These are phyloP conservation scores for Conchocele bisecta DNA, from an alignment of 2,888 invertebrate genomes.

Conservation along the genomic window DNA sequence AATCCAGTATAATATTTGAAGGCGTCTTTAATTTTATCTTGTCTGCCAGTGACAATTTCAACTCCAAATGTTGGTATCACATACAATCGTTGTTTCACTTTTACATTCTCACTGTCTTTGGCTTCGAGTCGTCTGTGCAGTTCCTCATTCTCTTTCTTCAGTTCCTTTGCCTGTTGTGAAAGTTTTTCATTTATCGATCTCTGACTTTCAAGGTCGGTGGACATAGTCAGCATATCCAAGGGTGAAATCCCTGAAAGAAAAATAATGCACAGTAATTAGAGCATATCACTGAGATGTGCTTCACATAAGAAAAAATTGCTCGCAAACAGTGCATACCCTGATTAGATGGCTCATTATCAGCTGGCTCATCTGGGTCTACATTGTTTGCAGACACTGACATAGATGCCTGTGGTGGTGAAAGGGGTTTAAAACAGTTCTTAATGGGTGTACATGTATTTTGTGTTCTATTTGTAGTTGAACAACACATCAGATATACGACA, in stretches of 20 bases:
- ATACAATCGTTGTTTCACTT: background rate
- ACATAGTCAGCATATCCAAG: conserved; percentile 20
- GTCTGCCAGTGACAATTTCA: background rate
- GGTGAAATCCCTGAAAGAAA: conserved; percentile 19
- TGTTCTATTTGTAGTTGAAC: no score
- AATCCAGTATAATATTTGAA: conserved; percentile 11
- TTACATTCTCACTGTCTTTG: background rate
- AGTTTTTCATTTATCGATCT: background rate
- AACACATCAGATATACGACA: no score
- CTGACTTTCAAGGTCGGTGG: background rate
- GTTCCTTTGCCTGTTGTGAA: background rate
- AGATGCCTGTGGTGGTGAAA: no score
- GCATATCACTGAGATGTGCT: no score
- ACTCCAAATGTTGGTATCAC: background rate
- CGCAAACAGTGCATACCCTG: no score
- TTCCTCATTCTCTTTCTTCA: no score
- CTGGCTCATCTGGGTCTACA: no score
- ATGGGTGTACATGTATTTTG: no score
- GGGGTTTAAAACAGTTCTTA: no score
- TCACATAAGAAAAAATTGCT: no score
- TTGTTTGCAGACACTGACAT: no score
- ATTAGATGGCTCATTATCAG: no score
- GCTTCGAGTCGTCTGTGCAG: background rate
- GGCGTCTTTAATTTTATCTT: background rate
- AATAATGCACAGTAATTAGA: background rate